Evolutionary conservation across 1,140 invertebrate species (phyloP).

Genomic region (Mercenaria mercenaria): DNA sequence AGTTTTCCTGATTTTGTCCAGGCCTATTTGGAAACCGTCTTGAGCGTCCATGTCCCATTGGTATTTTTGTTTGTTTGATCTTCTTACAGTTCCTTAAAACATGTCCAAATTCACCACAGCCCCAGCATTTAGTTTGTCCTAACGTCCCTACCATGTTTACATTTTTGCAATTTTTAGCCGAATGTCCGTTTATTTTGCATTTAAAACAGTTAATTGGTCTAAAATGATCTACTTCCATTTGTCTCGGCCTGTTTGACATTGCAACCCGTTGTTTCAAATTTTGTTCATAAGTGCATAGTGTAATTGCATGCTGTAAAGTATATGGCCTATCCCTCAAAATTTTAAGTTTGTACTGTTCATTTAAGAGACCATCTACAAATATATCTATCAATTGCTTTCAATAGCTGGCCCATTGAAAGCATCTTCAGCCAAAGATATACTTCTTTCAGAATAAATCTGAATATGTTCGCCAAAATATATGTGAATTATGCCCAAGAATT

Average conservation of each 20-base stretch:
- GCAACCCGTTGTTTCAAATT: background rate
- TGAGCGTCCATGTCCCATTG: background rate
- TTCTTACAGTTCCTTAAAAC: conserved; percentile 16
- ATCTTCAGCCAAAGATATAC: background rate
- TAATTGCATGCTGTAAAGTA: background rate
- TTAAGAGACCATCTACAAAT: conserved; percentile 25
- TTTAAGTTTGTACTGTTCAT: conserved; percentile 15
- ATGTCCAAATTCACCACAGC: conserved; percentile 8
- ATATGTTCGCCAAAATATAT: conserved; percentile 30
- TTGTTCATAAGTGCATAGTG: background rate
- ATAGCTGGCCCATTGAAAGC: background rate
- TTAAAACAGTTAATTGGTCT: background rate
- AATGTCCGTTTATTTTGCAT: background rate
- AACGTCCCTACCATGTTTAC: background rate
- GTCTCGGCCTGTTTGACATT: background rate
- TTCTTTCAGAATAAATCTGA: background rate
- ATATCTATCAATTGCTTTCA: conserved; percentile 2
- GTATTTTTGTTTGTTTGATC: background rate
- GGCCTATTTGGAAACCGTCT: too few species aligned
- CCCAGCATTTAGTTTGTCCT: background rate
- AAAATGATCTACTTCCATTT: background rate
- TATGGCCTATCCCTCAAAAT: background rate
- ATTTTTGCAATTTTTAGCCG: background rate
- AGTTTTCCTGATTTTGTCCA: conserved; percentile 13
- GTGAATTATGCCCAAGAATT: too few species aligned